These are phyloP conservation scores for Anguilla megastoma DNA, from an alignment of 2,797 vertebrate species.

Conservation along the genomic window DNA sequence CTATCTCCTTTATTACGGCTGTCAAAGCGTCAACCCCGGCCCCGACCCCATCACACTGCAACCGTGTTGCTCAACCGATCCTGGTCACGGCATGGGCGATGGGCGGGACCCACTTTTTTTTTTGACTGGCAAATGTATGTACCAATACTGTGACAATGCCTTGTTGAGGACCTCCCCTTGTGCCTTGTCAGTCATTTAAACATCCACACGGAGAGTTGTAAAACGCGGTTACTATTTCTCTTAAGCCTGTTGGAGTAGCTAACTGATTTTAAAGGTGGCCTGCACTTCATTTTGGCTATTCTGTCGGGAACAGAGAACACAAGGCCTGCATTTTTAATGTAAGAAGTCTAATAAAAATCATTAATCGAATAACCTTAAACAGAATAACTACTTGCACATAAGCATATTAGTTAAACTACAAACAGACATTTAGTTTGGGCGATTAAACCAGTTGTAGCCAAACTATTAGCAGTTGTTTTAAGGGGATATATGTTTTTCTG, in stretches of 20 bases:
- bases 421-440: background rate
- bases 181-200: constrained; percentile 19
- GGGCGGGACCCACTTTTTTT: constrained; percentile 45
- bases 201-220: constrained; percentile 18
- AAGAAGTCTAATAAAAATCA: background rate
- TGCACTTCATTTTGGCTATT: background rate
- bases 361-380: background rate
- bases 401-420: background rate
- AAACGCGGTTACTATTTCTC: constrained; percentile 1
- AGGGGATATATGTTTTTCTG: background rate
- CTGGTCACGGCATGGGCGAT: constrained; percentile 65
- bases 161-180: constrained; percentile 55
- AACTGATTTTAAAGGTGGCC: constrained; percentile 26
- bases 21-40: constrained; percentile 87
- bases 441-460: background rate
- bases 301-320: background rate
- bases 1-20: constrained; percentile 84
- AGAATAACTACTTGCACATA: background rate
- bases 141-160: constrained; percentile 57
- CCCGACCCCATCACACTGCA: constrained; percentile 84
- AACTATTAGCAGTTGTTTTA: background rate
- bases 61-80: constrained; percentile 85
- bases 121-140: constrained; percentile 46
- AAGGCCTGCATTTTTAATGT: background rate
- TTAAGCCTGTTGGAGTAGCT: background rate